Conservation (phyloP, 2,888 invertebrate species). For the Scaptomyza cyrtandrae region DNA sequence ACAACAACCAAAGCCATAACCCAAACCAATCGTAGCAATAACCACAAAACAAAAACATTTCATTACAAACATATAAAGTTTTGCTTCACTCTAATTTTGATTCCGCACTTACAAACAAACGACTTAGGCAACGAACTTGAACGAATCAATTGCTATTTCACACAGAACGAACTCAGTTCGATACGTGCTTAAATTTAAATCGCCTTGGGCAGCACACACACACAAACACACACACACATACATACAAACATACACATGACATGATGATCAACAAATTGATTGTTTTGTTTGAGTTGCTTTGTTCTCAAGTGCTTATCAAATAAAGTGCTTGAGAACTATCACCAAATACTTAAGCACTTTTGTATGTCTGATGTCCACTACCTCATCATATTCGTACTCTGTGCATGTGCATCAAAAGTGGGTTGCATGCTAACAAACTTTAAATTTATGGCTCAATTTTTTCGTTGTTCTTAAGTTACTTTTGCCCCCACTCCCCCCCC, state of each 20-base stretch:
- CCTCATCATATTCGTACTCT: not conserved
- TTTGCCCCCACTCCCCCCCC: conserved; percentile 2
- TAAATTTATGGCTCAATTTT: conserved; percentile 81
- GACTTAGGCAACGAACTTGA: conserved; percentile 47
- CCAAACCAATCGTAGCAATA: conserved; percentile 33
- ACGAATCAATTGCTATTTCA: conserved; percentile 33
- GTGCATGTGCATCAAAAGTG: conserved; percentile 4
- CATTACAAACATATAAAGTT: conserved; percentile 22
- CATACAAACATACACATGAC: conserved; percentile 1
- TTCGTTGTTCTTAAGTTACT: conserved; percentile 31
- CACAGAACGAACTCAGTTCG: conserved; percentile 21
- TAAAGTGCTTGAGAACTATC: conserved; percentile 30
- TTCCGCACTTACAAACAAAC: conserved; percentile 20
- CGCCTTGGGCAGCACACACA: conserved; percentile 20
- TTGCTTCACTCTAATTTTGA: conserved; percentile 32
- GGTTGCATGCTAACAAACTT: conserved; percentile 60
- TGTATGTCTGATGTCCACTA: not conserved
- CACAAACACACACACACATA: no score
- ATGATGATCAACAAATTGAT: conserved; percentile 40
- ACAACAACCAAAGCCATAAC: conserved; percentile 19
- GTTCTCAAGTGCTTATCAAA: conserved; percentile 36
- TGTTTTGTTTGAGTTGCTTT: conserved; percentile 20
- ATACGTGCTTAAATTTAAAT: conserved; percentile 15
- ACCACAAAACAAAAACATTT: conserved; percentile 52
- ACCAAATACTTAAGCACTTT: conserved; percentile 26